These are phyloP conservation scores for Platysternon megacephalum DNA, from an alignment of 2,113 vertebrate species.

Conservation along the genomic window DNA sequence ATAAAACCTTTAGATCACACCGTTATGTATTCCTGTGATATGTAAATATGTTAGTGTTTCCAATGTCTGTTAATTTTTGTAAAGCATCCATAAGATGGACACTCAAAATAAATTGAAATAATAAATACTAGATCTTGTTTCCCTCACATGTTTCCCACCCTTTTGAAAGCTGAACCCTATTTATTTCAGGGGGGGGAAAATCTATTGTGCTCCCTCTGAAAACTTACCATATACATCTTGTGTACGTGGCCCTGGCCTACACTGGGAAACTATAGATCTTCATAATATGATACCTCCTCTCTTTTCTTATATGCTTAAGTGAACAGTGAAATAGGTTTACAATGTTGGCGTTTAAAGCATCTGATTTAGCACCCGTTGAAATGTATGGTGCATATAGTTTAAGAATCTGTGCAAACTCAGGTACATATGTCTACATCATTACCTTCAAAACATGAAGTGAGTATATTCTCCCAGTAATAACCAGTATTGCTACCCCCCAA, in stretches of 20 bases:
- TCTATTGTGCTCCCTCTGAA: not conserved
- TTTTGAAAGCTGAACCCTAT: not conserved
- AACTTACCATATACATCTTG: not conserved
- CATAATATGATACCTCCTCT: not conserved
- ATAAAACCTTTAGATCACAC: not conserved
- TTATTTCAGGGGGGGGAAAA: not conserved
- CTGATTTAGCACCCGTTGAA: not conserved
- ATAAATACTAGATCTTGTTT: not conserved
- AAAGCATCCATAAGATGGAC: not conserved
- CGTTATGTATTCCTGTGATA: not conserved
- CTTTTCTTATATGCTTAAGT: not conserved
- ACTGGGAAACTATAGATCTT: not conserved
- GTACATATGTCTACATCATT: not conserved
- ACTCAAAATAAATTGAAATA: not conserved
- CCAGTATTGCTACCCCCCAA: not conserved
- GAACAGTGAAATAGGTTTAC: not conserved
- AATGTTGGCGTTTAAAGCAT: not conserved
- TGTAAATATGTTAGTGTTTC: not conserved
- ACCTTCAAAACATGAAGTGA: not conserved
- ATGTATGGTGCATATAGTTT: not conserved
- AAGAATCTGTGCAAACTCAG: not conserved
- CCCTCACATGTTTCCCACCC: not conserved
- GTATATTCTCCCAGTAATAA: not conserved
- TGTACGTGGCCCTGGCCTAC: not conserved
- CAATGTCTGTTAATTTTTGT: not conserved